phyloP scores from a whole-genome alignment of 2,888 invertebrate species.

The Ashinkailepas kermadecensis region DNA sequence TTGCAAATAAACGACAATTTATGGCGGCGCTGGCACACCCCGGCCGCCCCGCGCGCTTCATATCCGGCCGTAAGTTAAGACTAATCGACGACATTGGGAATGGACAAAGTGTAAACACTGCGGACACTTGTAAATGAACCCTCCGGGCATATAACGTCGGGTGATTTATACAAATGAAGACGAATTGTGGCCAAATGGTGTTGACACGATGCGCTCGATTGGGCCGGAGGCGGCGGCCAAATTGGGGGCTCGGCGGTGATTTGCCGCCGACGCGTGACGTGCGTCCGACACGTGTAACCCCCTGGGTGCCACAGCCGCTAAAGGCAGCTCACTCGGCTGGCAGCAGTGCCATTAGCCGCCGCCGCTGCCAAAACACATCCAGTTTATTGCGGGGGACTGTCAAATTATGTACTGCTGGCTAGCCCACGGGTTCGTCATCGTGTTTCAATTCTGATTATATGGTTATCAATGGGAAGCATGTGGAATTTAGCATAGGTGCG shows the following conservation, averaged over 20 bases:
- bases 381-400: too few relatives aligned
- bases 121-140: slow-evolving; percentile 19
- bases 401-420: too few relatives aligned
- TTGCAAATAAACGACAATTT: slow-evolving; percentile 16
- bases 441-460: too few relatives aligned
- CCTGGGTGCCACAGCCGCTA: neutral
- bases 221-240: neutral
- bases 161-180: slow-evolving; percentile 22
- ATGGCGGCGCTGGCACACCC: slow-evolving; percentile 9
- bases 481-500: too few relatives aligned
- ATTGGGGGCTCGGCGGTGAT: neutral
- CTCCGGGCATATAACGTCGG: neutral
- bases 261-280: neutral
- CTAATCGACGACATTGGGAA: slow-evolving; percentile 17
- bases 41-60: neutral
- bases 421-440: too few relatives aligned
- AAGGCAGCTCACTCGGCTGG: neutral
- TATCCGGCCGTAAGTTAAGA: slow-evolving; percentile 20
- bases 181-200: slow-evolving; percentile 9
- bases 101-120: slow-evolving; percentile 14
- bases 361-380: neutral
- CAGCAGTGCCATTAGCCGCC: neutral
- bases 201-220: slow-evolving; percentile 2
- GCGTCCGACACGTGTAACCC: neutral
- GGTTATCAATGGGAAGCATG: too few relatives aligned